Base-by-base conservation (phyloP, 2,797 vertebrate species). In the Phrynocephalus vlangalii region DNA sequence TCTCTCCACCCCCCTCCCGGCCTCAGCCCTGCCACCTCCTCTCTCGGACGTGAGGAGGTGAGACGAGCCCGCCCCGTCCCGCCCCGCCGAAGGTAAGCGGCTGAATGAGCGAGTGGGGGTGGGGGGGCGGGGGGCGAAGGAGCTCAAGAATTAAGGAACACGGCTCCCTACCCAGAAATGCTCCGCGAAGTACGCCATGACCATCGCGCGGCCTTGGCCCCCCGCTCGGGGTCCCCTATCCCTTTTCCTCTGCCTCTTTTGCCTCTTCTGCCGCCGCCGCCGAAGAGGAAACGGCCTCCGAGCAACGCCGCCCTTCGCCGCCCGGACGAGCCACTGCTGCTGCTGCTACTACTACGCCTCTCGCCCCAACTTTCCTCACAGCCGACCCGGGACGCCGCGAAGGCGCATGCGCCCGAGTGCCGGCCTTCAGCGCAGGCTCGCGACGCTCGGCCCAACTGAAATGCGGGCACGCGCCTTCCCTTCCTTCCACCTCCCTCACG, bases 161-260 rank as follows among this genome's bases (percentile, higher is more conserved):
- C 24, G 6, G 18, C 48, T 18, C 16, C 92, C 84, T 97, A 99
- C 98, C 98, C 98, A 99, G 93, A 99, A 99, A 97, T 94, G 97
- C 96, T 99, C 98, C 84, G 97, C 96, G 96, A 99, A 99, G 97
- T 98, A 98, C 89, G 98, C 98, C 97, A 98, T 98, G 97, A 98
- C 97, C 98, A 98, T 98, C 95, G 96, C 97, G 97, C 90, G 60
- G 89, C 94, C 92, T 67, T 67, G 52, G 90, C 96, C 78, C 88
- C 88, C 70, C 86, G 56, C 56, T 16, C 56, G 56, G 56, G 38
- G 38, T 44, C 38, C 38, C 38, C 38, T 5, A 4, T 5, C 38
- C 38, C 38, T 44, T 5, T 44, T 44, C 38, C 38, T 44, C 38
- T 44, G 38, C 3, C 38, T 44, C 38, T 44, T 44, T 44, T 44